Base-by-base conservation (phyloP, 1,140 invertebrate genomes). In the Leptonema lineaticorne region DNA sequence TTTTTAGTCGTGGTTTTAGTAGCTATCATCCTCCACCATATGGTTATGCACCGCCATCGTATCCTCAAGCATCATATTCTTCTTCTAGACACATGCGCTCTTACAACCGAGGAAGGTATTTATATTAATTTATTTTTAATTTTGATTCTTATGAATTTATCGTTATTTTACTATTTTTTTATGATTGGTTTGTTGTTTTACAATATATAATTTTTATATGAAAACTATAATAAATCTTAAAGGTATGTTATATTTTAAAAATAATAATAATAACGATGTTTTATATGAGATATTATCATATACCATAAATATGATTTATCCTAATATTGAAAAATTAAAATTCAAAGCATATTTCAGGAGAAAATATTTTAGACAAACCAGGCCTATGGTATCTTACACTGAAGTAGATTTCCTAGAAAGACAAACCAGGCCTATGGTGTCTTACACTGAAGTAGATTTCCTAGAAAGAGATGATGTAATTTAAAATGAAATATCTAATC, bases 321-420 rank as follows among this genome's bases (percentile, higher is more conserved):
- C n/a, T n/a, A n/a, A n/a, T n/a, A n/a, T n/a, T n/a, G n/a, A n/a
- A n/a, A n/a, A n/a, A n/a, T n/a, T 37, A 68, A 67, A 53, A 18
- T 41, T 27, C 7, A 37, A 68, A 48, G 22, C 37, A 58, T 78
- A 80, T 86, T 86, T 74, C 85, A 87, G 86, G 83, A 83, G 83
- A 77, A 83, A 77, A 70, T 75, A 83, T 75, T 83, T 85, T 76
- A 82, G 85, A 76, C 80, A 82, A 63, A 84, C 85, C 70, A 86
- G 92, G 77, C 84, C 88, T 78, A 83, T 92, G 75, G 84, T 93
- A 82, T 89, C 86, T 78, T 93, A 93, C 85, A 87, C 89, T 84
- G 91, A 94, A 84, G 85, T 93, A 82, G 91, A 93, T 84, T 89
- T 90, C 75, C 89, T 89, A 76, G 90, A 92, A 78, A 81, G 85